These are phyloP conservation scores for Trypoxylus dichotomus DNA, from an alignment of 1,140 invertebrate genomes.

Conservation along the genomic window DNA sequence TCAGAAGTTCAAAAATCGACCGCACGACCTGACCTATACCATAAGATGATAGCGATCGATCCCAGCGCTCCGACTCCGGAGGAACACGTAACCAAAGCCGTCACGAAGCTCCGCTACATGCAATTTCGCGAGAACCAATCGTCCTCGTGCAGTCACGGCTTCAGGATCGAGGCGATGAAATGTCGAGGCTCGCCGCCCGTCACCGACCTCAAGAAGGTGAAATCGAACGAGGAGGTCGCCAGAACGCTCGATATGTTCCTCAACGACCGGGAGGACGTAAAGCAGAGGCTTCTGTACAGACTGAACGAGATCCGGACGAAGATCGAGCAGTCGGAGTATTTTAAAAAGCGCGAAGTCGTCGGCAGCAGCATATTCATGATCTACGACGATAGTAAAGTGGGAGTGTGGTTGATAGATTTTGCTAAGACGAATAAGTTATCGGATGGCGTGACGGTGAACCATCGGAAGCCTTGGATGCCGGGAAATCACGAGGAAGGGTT, in stretches of 20 bases:
- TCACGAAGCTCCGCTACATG: slow-evolving; percentile 95
- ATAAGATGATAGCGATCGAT: slow-evolving; percentile 94
- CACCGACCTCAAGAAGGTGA: slow-evolving; percentile 77
- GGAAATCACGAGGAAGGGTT: slow-evolving; percentile 97
- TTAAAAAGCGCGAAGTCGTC: slow-evolving; percentile 88
- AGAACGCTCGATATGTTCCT: slow-evolving; percentile 80
- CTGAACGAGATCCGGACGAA: slow-evolving; percentile 75
- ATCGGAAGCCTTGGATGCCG: slow-evolving; percentile 77
- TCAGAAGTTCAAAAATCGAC: slow-evolving; percentile 86
- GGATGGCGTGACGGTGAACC: slow-evolving; percentile 69
- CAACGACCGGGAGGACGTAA: slow-evolving; percentile 65
- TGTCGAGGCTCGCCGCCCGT: slow-evolving; percentile 72
- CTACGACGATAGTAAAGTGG: slow-evolving; percentile 82
- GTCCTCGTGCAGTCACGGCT: slow-evolving; percentile 89
- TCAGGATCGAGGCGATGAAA: slow-evolving; percentile 95
- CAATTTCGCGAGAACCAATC: slow-evolving; percentile 92
- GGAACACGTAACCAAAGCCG: slow-evolving; percentile 75
- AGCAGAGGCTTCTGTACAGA: slow-evolving; percentile 69
- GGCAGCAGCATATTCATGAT: slow-evolving; percentile 94
- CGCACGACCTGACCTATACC: slow-evolving; percentile 77
- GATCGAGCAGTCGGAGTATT: slow-evolving; percentile 86
- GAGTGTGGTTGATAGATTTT: slow-evolving; percentile 96
- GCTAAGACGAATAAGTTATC: slow-evolving; percentile 85
- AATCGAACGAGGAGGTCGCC: slow-evolving; percentile 75
- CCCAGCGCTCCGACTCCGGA: slow-evolving; percentile 80